Conservation (phyloP, 2,797 vertebrate genomes). For the Yasuhikotakia modesta region DNA sequence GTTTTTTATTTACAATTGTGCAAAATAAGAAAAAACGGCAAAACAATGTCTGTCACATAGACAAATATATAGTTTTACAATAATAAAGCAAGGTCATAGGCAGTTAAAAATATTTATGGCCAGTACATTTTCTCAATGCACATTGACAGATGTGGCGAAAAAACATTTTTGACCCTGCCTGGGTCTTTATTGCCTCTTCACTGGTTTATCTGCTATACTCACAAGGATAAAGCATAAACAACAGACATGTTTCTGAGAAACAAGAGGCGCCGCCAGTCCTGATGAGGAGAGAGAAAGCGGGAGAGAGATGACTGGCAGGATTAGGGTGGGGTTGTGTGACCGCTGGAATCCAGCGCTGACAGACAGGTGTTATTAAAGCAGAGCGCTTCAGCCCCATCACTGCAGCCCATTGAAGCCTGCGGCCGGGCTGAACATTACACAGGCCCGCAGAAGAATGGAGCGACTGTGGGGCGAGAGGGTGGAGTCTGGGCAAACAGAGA, state of each 20-base stretch:
- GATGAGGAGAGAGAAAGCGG: constrained; percentile 59
- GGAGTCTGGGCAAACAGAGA: constrained; percentile 67
- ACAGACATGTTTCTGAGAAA: constrained; percentile 75
- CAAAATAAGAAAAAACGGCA: too few relatives aligned
- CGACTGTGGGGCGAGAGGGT: constrained; percentile 71
- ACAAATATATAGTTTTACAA: neutral
- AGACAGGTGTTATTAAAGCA: constrained; percentile 83
- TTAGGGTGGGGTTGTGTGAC: constrained; percentile 74
- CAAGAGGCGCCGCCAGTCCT: constrained; percentile 28
- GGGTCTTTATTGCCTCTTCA: neutral
- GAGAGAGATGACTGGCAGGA: constrained; percentile 69
- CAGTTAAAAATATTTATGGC: neutral
- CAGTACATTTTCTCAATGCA: neutral
- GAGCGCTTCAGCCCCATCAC: constrained; percentile 63
- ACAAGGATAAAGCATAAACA: constrained; percentile 67
- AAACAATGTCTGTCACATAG: too few relatives aligned
- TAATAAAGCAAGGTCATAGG: neutral
- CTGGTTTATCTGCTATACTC: constrained; percentile 4
- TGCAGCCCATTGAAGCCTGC: constrained; percentile 68
- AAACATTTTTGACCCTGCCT: neutral
- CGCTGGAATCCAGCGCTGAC: constrained; percentile 77
- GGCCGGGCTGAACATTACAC: constrained; percentile 69
- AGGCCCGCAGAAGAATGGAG: constrained; percentile 74
- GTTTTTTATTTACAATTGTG: too few relatives aligned
- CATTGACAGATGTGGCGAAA: neutral